Base-by-base conservation (phyloP, 2,797 vertebrate species). In the Alectoris magna region DNA sequence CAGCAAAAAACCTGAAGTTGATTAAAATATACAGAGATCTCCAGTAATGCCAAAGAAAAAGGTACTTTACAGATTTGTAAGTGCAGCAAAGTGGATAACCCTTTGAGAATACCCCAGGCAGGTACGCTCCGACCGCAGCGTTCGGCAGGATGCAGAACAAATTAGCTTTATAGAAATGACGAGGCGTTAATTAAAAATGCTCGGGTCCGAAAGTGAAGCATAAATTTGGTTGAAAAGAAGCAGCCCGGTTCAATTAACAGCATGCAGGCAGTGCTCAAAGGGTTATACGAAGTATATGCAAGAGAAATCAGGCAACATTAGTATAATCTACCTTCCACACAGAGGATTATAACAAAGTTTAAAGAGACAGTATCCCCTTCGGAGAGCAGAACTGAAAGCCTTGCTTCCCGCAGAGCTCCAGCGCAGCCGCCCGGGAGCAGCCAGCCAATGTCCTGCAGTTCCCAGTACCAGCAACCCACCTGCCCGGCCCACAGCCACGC, bases 311-410 rank as follows among this genome's bases (percentile, higher is more conserved):
- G 94, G 97, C 96, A 97, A 96, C 72, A 95, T 96, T 97, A 98
- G 91, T 94, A 87, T 77, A 41, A 75, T 95, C 93, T 92, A 96
- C 96, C 97, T 96, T 98, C 96, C 97, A 97, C 96, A 98, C 94
- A 98, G 73, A 97, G 96, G 96, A 94, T 89, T 67, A 77, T 64
- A 96, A 96, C 93, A 90, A 59, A 97, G 97, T 98, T 98, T 98
- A 98, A 98, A 99, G 98, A 99, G 98, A 98, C 98, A 98, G 98
- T 98, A 98, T 98, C 97, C 98, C 97, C 98, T 98, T 94, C 87
- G 84, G 88, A 97, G 94, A 71, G 51, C 64, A 49, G 66, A 88
- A 67, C 67, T 69, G 69, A 70, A 53, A 68, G 72, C 77, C 84
- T 91, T 77, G 43, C 81, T 68, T 26, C 81, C 74, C 82, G 21